Base-by-base conservation (phyloP, 2,888 invertebrate species). In the Drosophila koepferae region DNA sequence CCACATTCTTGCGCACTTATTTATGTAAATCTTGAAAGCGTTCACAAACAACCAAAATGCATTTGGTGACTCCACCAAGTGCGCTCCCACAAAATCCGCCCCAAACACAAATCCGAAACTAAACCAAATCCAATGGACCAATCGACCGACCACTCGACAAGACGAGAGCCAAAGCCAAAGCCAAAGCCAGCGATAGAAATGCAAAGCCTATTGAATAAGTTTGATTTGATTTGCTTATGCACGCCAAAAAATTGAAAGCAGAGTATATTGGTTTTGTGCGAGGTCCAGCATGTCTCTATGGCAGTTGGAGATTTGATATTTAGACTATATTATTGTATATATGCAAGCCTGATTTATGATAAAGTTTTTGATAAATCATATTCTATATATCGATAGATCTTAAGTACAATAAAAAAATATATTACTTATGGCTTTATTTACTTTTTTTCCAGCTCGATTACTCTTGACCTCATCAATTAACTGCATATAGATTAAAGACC, bases 131-230 rank as follows among this genome's bases (percentile, higher is more conserved):
- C 63, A 80, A 79, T 77, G 73, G 77, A 67, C 63, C 41, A 55
- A 28, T 54, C 71, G 41, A 34, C 3, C 34, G 76, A 55, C 77
- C 86, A 82, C 83, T 81, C 83, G 70, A 83, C 72, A 70, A 78
- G 60, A 28, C 62, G 38, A 48, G 46, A 66, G 54, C 63, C 56
- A 58, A 60, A 79, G 67, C 74, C 86, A 40, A 12, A 53, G 41
- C 8, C 44, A 20, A 5, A 71, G 41, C 53, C 58, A 23, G 7
- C 23, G 46, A 14, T 14, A 46, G 7, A 20, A 36, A 66, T 43
- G 49, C 65, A 63, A 74, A 77, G 77, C 78, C 87, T 82, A 85
- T 85, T 87, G 85, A 85, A 85, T 87, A 84, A 87, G 72, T 78
- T 87, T 66, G 80, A 77, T 81, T 84, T 74, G 80, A 78, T 82